Conservation (phyloP, 1,140 invertebrate genomes). For the Drosophila tristis region DNA sequence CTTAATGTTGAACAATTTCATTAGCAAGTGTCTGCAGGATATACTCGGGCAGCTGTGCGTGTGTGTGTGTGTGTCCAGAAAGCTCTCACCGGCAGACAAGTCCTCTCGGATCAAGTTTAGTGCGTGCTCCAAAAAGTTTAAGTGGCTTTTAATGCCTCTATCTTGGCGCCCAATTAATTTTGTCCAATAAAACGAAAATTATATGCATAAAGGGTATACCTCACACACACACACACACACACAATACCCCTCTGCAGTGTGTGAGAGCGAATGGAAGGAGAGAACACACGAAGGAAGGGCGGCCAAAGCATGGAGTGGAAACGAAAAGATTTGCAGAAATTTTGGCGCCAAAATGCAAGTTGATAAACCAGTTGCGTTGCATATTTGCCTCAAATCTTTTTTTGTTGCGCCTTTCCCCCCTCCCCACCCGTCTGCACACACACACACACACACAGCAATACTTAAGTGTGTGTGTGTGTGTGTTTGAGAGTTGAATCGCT, state of each 20-base stretch:
- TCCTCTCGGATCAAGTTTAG: conserved; percentile 14
- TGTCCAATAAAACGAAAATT: conserved; percentile 78
- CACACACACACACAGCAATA: conserved; percentile 2
- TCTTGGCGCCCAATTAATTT: conserved; percentile 82
- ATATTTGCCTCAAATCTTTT: conserved; percentile 69
- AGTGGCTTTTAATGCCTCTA: conserved; percentile 81
- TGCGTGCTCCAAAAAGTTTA: conserved; percentile 57
- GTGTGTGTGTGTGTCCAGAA: conserved; percentile 25
- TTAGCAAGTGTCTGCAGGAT: conserved; percentile 51
- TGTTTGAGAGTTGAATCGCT: conserved; percentile 49
- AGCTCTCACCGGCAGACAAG: background rate
- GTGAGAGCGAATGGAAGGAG: conserved; percentile 1
- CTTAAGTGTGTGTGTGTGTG: conserved; percentile 26
- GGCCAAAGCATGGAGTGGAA: conserved; percentile 66
- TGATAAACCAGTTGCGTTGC: conserved; percentile 82
- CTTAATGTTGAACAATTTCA: conserved; percentile 64
- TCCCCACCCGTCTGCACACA: conserved; percentile 32
- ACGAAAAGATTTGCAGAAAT: conserved; percentile 79
- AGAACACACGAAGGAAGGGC: conserved; percentile 69
- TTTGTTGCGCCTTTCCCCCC: conserved; percentile 62
- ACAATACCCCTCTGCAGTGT: conserved; percentile 3
- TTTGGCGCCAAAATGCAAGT: conserved; percentile 83
- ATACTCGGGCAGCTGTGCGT: background rate
- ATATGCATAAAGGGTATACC: conserved; percentile 69
- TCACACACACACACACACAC: conserved; percentile 8